Base-by-base conservation (phyloP, 2,888 invertebrate species). In the Aphrophora alni region DNA sequence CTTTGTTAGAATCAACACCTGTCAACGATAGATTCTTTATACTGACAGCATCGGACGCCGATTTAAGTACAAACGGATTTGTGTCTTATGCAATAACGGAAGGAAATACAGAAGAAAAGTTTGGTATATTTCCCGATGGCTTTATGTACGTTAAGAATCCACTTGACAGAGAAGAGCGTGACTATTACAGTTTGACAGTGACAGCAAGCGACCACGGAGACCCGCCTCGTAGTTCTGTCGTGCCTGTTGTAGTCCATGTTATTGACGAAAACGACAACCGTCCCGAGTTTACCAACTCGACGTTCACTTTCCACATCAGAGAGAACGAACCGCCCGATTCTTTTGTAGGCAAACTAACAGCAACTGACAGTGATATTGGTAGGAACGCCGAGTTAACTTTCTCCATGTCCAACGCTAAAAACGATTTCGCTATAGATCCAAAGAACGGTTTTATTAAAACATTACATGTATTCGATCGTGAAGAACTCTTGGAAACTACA, bases 191-290 rank as follows among this genome's bases (percentile, higher is more conserved):
- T 0, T 89, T 98, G 79, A 95, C 95, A 1, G 93, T 98, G 38
- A 92, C 93, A 33, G 98, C 96, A 0, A 92, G 90, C 77, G 98
- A 98, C 88, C 92, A 94, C 77, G 98, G 96, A 0, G 89, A 88
- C 83, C 97, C 94, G 51, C 91, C 92, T 69, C 92, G 94, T 87
- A 95, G 93, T 77, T 97, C 98, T 0, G 92, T 94, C 75, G 97
- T 97, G 1, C 96, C 97, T 8, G 95, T 98, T 0, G 95, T 97
- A 24, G 94, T 98, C 83, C 97, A 97, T 87, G 93, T 98, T 26
- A 93, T 97, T 82, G 99, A 98, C 89, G 97, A 98, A 89, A 99
- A 99, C 88, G 98, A 99, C 89, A 97, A 98, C 88, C 93, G 94
- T 38, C 99, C 99, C 0, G 93, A 94, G 87, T 99, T 99, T 88